These are phyloP conservation scores for Cervus canadensis DNA, from an alignment of 2,113 vertebrate genomes.

Conservation along the genomic window DNA sequence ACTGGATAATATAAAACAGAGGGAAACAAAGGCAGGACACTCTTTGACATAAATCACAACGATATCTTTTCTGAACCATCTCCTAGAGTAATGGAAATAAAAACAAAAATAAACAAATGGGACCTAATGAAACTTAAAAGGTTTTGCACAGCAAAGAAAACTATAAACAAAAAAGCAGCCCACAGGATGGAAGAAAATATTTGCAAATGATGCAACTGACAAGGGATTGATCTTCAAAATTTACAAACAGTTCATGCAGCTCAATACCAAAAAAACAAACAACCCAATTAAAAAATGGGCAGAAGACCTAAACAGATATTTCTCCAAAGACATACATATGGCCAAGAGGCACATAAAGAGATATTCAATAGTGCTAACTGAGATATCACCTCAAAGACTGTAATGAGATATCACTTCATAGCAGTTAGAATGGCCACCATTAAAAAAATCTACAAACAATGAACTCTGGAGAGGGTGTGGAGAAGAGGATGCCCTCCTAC, in stretches of 20 bases:
- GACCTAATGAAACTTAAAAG: not conserved
- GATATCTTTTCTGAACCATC: not conserved
- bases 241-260: not conserved
- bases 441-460: not conserved
- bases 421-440: not conserved
- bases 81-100: not conserved
- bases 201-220: not conserved
- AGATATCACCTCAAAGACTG: not conserved
- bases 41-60: not conserved
- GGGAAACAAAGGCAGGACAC: not conserved
- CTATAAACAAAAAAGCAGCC: not conserved
- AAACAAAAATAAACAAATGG: not conserved
- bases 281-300: not conserved
- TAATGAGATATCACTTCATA: not conserved
- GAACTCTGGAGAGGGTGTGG: not conserved
- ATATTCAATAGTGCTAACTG: not conserved
- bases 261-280: not conserved
- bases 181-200: not conserved
- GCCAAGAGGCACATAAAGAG: not conserved
- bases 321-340: not conserved
- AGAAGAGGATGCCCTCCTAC: not conserved
- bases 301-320: not conserved
- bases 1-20: not conserved
- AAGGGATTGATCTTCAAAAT: not conserved
- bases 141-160: not conserved